These are phyloP conservation scores for Thryonomys swinderianus DNA, from an alignment of 2,113 vertebrate species.

Conservation along the genomic window DNA sequence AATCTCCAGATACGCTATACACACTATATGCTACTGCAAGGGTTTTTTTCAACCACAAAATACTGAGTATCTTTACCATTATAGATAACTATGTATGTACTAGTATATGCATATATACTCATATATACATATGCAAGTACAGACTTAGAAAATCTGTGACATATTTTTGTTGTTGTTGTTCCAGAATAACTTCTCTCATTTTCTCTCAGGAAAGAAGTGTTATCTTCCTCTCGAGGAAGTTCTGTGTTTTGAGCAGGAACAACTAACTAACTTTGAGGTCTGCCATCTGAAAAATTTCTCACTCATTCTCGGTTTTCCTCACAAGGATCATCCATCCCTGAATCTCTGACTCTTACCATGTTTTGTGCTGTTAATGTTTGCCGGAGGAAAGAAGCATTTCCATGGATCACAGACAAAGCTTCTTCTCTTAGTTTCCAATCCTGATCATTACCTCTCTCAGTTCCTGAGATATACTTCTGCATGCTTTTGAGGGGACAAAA, in stretches of 20 bases:
- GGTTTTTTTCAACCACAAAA: not conserved
- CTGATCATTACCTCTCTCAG: not conserved
- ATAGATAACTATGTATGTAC: not conserved
- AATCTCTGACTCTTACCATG: conserved; percentile 1
- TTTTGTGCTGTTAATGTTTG: conserved; percentile 44
- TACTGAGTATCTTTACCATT: not conserved
- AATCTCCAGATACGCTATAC: not conserved
- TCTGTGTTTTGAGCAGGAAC: conserved; percentile 61
- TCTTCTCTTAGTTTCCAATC: not conserved
- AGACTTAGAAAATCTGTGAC: not conserved
- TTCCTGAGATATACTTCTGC: not conserved
- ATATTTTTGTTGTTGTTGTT: not conserved
- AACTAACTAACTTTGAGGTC: conserved; percentile 54
- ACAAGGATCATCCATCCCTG: conserved; percentile 21
- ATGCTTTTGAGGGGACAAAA: not conserved
- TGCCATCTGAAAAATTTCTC: conserved; percentile 55
- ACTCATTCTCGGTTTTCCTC: conserved; percentile 55
- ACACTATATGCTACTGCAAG: not conserved
- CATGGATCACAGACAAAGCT: not conserved
- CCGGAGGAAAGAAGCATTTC: conserved; percentile 18
- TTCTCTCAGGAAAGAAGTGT: not conserved
- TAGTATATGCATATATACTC: not conserved
- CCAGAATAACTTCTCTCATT: not conserved
- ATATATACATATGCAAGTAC: not conserved
- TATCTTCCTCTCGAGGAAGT: conserved; percentile 63